Evolutionary conservation across 2,888 invertebrate species (phyloP).

Genomic region (Ormyrus rosae): DNA sequence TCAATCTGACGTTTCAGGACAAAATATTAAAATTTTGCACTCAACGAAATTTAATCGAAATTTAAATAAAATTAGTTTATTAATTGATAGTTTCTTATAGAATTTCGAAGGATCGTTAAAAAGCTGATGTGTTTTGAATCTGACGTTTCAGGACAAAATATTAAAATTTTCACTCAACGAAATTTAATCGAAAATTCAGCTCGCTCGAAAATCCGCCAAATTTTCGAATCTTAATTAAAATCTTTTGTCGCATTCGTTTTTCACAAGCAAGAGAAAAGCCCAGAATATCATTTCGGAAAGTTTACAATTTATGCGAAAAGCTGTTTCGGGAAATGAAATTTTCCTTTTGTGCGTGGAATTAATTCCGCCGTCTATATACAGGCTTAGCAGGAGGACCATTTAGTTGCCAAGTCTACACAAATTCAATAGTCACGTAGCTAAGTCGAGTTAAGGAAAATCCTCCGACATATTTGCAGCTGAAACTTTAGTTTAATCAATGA

Average conservation of each 20-base stretch:
- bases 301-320: conserved; percentile 5
- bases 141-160: too few relatives aligned
- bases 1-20: too few relatives aligned
- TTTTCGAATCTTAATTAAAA: neutral
- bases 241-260: neutral
- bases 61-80: too few relatives aligned
- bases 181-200: neutral
- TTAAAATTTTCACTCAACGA: too few relatives aligned
- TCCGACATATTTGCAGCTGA: neutral
- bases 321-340: conserved; percentile 30
- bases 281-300: conserved; percentile 20
- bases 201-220: neutral
- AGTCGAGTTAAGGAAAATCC: neutral
- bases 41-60: too few relatives aligned
- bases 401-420: conserved; percentile 9
- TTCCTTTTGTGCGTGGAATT: conserved; percentile 37
- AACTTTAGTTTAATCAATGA: neutral
- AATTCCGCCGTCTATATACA: conserved; percentile 6
- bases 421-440: conserved; percentile 20
- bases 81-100: too few relatives aligned
- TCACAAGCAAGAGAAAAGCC: neutral
- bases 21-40: too few relatives aligned
- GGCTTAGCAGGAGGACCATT: conserved; percentile 9
- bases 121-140: too few relatives aligned
- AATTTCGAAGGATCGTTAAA: too few relatives aligned